These are phyloP conservation scores for Chrysodeixis includens DNA, from an alignment of 2,888 invertebrate species.

Conservation along the genomic window DNA sequence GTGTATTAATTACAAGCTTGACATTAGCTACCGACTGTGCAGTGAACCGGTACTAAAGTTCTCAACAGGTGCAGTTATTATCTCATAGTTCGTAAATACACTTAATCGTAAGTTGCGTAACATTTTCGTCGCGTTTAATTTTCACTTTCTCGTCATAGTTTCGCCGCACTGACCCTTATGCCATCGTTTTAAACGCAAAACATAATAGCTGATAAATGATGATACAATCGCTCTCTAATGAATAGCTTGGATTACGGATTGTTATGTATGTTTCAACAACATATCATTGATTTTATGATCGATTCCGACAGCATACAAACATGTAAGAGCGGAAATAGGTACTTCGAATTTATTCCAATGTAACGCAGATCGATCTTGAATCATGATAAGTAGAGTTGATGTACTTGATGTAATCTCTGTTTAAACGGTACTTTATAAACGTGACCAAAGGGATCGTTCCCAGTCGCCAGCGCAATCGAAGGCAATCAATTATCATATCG, in stretches of 20 bases:
- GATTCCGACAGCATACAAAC: constrained; percentile 36
- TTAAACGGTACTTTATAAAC: constrained; percentile 34
- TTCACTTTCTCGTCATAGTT: constrained; percentile 27
- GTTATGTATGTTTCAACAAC: constrained; percentile 32
- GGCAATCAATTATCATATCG: constrained; percentile 43
- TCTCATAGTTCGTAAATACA: constrained; percentile 2
- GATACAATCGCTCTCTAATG: constrained; percentile 46
- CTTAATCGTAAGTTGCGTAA: constrained; percentile 14
- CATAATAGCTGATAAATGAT: constrained; percentile 40
- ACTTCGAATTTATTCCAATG: neutral
- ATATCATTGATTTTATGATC: constrained; percentile 33
- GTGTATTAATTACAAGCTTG: too few species aligned
- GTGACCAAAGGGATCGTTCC: constrained; percentile 34
- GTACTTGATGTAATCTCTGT: neutral
- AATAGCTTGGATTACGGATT: constrained; percentile 35
- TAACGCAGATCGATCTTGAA: constrained; percentile 18
- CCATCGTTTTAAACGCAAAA: constrained; percentile 25
- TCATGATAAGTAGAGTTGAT: neutral
- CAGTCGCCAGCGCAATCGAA: constrained; percentile 15
- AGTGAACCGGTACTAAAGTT: neutral
- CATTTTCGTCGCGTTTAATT: constrained; percentile 13
- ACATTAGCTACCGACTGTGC: too few species aligned
- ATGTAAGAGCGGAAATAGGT: constrained; percentile 6
- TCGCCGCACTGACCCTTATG: constrained; percentile 28
- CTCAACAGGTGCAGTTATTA: constrained; percentile 3